A percentile compares a stretch with the other conserved stretches of the same genome.
Conservation (phyloP, 2,113 vertebrate species). For the Origma solitaria region DNA sequence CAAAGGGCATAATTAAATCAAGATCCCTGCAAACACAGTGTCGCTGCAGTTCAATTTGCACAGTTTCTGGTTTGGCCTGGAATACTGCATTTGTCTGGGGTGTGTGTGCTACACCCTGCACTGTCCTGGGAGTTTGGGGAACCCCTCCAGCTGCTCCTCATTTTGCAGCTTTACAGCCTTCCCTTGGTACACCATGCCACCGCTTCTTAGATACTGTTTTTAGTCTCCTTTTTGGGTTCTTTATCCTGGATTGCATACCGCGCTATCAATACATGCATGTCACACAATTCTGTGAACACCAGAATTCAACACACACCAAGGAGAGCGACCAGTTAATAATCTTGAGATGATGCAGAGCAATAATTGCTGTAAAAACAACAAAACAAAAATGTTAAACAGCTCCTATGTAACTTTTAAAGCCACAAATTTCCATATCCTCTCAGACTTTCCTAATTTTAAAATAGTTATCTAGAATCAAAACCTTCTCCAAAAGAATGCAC, state of each 20-base stretch:
- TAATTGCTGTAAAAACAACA: background rate
- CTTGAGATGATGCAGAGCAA: background rate
- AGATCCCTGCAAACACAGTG: background rate
- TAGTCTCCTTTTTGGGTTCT: background rate
- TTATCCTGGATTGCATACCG: background rate
- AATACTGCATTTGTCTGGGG: background rate
- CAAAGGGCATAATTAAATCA: background rate
- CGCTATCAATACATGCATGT: background rate
- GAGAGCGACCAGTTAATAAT: background rate
- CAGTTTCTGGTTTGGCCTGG: background rate
- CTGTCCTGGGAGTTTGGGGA: background rate
- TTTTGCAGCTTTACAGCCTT: background rate
- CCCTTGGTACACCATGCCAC: background rate
- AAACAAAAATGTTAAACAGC: background rate
- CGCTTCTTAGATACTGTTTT: background rate
- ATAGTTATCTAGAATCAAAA: background rate
- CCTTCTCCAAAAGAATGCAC: background rate
- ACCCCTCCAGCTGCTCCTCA: background rate
- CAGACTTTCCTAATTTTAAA: background rate
- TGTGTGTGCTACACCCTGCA: background rate
- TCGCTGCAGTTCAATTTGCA: background rate
- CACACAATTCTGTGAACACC: background rate
- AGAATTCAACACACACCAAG: background rate
- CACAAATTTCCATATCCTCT: background rate
- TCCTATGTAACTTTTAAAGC: background rate